Evolutionary conservation across 2,888 invertebrate genomes (phyloP), one percentile per base, ranked within the genome.

Genomic region (Scaptomyza parva): DNA sequence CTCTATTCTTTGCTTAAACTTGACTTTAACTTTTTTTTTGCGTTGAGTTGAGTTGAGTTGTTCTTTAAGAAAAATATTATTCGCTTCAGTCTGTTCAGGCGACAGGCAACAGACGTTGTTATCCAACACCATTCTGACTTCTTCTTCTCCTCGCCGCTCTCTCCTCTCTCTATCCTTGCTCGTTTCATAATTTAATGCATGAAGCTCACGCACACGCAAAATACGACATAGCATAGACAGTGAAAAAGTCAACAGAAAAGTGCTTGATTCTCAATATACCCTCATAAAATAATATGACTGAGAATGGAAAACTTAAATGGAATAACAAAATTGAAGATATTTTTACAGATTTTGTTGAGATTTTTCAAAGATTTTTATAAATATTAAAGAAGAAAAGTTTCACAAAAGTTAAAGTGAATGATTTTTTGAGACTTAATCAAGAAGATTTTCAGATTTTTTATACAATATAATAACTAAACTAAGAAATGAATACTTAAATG

Each of bases 161-260:
- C 7, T 2, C 2, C 33, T 14, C 14, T 35, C 33, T 14, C 33
- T 3, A 4, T 14, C 30, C 5, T 3, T 2, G 28, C 28, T 26
- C 28, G 30, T 64, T 70, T 72, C 62, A 66, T 81, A 84, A 84
- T 82, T 84, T 81, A 84, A 82, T 84, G 78, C 85, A 81, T 60
- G 59, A 75, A 64, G 44, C 71, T 62, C 76, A 78, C 76, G 78
- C 75, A 81, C 64, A 68, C 50, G 48, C 64, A 62, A 59, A 60
- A 62, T 67, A 54, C 44, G 39, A 68, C 54, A 65, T 30, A 43
- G 47, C 51, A n/a, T n/a, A 68, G 51, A 68, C 55, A 39, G 22
- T 7, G 33, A n/a, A 9, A 11, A n/a, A 14, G 12, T 0, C 22
- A 22, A 7, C 1, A 3, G 20, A 11, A 12, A 8, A 26, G 2